Evolutionary conservation across 64 coral and sea anemone genomes (phyloP).

Genomic region (Stichodactyla mertensii): DNA sequence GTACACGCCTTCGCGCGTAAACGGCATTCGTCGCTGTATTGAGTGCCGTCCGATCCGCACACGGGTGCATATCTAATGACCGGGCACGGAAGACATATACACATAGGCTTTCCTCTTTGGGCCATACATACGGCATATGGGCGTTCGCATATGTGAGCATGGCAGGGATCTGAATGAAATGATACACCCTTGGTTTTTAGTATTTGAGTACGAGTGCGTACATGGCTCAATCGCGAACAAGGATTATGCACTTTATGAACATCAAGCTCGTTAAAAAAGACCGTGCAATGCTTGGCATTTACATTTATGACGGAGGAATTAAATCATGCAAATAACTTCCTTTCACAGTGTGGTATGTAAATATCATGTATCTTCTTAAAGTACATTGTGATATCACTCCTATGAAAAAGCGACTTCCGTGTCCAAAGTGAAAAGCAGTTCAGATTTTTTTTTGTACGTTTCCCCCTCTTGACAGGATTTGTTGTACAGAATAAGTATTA

Average conservation of each 20-base stretch:
- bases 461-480: too few species aligned
- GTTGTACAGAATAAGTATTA: too few species aligned
- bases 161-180: constrained; percentile 50
- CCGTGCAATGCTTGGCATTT: background rate
- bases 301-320: background rate
- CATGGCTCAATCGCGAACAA: background rate
- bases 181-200: background rate
- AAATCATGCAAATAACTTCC: background rate
- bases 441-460: too few species aligned
- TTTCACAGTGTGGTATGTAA: too few species aligned
- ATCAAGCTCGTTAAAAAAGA: background rate
- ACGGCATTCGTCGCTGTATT: constrained; percentile 45
- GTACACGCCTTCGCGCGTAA: constrained; percentile 57
- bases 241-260: background rate
- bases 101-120: constrained; percentile 39
- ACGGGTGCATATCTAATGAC: constrained; percentile 32
- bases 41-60: constrained; percentile 62
- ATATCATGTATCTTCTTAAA: too few species aligned
- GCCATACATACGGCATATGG: constrained; percentile 45
- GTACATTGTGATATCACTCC: too few species aligned
- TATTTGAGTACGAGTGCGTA: background rate
- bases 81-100: constrained; percentile 52
- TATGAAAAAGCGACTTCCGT: too few species aligned
- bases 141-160: constrained; percentile 48
- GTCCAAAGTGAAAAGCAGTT: too few species aligned